Base-by-base conservation (phyloP, 2,797 vertebrate species). In the Oophaga sylvatica region DNA sequence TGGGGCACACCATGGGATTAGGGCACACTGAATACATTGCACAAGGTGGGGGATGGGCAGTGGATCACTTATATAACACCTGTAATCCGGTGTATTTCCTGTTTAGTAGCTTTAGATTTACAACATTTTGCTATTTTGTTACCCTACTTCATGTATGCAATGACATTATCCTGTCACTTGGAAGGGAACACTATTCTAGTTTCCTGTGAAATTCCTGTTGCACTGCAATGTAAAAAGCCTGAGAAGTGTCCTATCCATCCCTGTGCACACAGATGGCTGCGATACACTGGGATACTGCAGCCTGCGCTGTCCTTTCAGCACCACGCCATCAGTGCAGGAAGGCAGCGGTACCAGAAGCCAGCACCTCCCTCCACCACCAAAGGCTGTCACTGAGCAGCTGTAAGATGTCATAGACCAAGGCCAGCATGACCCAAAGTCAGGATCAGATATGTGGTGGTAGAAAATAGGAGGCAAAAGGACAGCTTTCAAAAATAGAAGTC, bases 261-360 rank as follows among this genome's bases (percentile, higher is more conserved):
- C 15, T 71, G 17, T 71, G 71, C 3, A 6, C 20, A 10, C 35
- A 73, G 41, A 1, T 75, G 11, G 71, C 35, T 65, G 41, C 11
- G 48, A 62, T 26, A 29, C n/a, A 20, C 22, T 57, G 56, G 41
- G 29, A 75, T 20, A 53, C 62, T 22, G 53, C 20, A 65, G 9
- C 53, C 19, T 87, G 26, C 76, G 87, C 89, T 90, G 89, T 90
- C 53, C 89, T 81, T 90, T 88, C 89, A 90, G 89, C 89, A 90
- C 89, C 86, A 85, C 10, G 20, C 17, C 29, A 57, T 65, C 65
- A 70, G 53, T 80, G 85, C 79, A 89, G 83, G 65, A 83, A 87
- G 83, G 86, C 82, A 71, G 57, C 80, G 56, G n/a, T 5, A 29
- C 29, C 65, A 53, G 20, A 15, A 53, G 31, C 1, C 53, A 56